Conservation (phyloP, 2,113 vertebrate species). For the Leucopternis melanops region DNA sequence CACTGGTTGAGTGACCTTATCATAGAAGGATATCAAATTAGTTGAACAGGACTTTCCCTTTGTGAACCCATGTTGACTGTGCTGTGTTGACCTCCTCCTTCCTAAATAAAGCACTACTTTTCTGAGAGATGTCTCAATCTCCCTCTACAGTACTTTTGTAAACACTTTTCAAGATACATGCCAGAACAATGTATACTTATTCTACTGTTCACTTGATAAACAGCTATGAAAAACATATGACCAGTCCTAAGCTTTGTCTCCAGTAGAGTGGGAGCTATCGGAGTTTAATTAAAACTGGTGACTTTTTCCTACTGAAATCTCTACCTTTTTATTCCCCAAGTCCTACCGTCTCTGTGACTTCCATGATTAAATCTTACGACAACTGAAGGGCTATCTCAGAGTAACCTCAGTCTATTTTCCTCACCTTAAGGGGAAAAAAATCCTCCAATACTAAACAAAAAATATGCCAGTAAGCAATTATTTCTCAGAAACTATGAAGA, state of each 20-base stretch:
- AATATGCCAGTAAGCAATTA: neutral
- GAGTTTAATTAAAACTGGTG: neutral
- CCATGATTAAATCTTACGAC: neutral
- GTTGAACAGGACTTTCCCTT: neutral
- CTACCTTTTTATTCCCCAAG: neutral
- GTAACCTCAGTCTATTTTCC: neutral
- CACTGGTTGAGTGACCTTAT: neutral
- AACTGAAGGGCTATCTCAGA: neutral
- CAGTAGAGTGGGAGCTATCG: neutral
- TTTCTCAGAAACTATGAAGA: neutral
- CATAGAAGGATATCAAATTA: neutral
- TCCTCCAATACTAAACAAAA: neutral
- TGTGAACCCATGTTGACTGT: neutral
- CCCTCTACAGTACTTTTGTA: neutral
- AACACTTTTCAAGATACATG: neutral
- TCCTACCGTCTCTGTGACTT: neutral
- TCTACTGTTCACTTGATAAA: neutral
- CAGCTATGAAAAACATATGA: neutral
- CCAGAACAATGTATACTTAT: neutral
- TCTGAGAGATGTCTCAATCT: neutral
- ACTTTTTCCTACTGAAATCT: neutral
- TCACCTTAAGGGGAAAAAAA: neutral
- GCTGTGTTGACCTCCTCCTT: neutral
- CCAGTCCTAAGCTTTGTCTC: neutral
- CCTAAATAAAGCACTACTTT: neutral